Base-by-base conservation (phyloP, 2,797 vertebrate species). In the Pogonophryne albipinna region DNA sequence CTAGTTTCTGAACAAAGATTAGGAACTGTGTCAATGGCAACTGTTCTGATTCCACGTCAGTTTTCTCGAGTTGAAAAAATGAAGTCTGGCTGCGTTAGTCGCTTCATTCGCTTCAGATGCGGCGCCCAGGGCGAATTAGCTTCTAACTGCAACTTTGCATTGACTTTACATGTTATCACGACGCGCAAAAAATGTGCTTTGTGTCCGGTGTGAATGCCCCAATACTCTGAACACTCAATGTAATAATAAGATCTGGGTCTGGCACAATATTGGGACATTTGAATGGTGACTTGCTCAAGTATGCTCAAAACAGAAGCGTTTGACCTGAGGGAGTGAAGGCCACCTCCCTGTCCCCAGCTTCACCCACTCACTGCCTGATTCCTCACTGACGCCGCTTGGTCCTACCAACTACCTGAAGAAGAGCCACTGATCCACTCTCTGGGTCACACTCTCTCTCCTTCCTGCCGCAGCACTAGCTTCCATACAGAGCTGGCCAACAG, bases 381-480 rank as follows among this genome's bases (percentile, higher is more conserved):
- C 42, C 51, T 71, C 45, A 44, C 45, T 44, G 38, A 19, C 1
- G 7, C 69, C 17, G 34, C 9, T 34, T 19, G 56, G 27, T 46
- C 57, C 38, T 41, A n/a, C 58, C 20, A 50, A 84, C 60, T 70
- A 66, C 59, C 56, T 45, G 46, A 61, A 71, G 80, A 79, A 13
- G 51, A 75, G 61, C 42, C 66, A 42, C 44, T 59, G 17, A 68
- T 52, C 64, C 16, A 8, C 38, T 60, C 51, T 64, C 47, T 13
- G 2, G 11, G 83, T 70, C 55, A 5, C 31, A 57, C 55, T 75
- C 23, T 79, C 83, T 71, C 78, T 73, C 68, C 83, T 84, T 84
- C 76, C 55, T 56, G 53, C 17, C 63, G 66, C 27, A 10, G 63
- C n/a, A 2, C 67, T 3, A 27, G 46, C 57, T 65, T 75, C 58